Conservation (phyloP, 2,888 invertebrate genomes). For the Abrostola triplasia region DNA sequence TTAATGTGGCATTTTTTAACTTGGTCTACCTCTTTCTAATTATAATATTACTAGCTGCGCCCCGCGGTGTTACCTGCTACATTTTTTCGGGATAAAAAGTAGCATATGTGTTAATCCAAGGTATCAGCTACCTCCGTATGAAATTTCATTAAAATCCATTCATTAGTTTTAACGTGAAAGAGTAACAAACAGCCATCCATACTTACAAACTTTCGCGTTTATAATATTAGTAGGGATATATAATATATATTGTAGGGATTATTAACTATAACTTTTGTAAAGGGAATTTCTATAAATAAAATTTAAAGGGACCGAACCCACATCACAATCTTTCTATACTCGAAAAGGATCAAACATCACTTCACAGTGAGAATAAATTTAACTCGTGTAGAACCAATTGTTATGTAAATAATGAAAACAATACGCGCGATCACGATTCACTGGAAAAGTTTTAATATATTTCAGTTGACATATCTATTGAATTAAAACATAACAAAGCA, state of each 20-base stretch:
- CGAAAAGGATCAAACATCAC: constrained; percentile 10
- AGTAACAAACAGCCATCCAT: no score
- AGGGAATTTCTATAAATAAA: neutral
- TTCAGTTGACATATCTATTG: neutral
- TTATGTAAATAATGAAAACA: constrained; percentile 11
- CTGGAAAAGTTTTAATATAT: constrained; percentile 10
- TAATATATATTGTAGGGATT: constrained; percentile 1
- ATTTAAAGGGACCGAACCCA: neutral
- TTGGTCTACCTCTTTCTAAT: no score
- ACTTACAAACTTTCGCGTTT: no score
- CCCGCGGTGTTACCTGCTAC: no score
- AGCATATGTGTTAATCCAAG: no score
- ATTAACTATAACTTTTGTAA: constrained; percentile 18
- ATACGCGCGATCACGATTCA: neutral
- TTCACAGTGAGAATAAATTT: constrained; percentile 6
- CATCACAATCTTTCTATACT: neutral
- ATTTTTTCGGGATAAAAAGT: no score
- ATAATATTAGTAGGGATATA: no score
- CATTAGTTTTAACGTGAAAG: no score
- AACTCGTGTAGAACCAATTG: constrained; percentile 2
- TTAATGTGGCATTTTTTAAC: no score
- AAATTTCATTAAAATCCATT: no score
- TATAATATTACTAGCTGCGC: no score
- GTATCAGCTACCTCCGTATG: no score
- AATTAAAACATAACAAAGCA: neutral